Base-by-base conservation (phyloP, 2,113 vertebrate species). In the Carassius gibelio region DNA sequence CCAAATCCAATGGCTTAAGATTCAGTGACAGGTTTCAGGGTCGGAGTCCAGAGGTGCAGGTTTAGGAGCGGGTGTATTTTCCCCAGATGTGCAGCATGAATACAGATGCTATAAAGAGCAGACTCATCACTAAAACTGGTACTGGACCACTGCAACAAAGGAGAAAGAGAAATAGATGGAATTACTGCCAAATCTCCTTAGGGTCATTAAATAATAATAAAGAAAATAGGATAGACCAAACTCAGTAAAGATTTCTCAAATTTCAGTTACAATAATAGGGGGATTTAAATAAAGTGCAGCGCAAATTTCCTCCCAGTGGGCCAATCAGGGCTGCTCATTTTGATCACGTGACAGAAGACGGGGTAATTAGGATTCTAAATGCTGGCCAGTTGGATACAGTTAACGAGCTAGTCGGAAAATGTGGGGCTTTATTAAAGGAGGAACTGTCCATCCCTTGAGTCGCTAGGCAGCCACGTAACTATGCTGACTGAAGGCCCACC, bases 21-120 rank as follows among this genome's bases (percentile, higher is more conserved):
- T 93, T 92, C 88, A 19, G 86, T 88, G 87, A 86, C 72, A 84
- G 91, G 81, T 87, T 78, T 68, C 10, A 34, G 85, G 92, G 89
- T 93, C 92, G 66, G 90, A 92, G 92, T 89, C 91, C 87, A 90
- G 90, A 89, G 66, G 55, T 64, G 88, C 19, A 15, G 38, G 88
- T 93, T 96, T 97, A 99, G 45, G 98, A 98, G 87, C 98, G 97
- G 82, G 98, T 99, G 91, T 99, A 99, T 94, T 99, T 99, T 90
- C 98, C 98, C 98, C 98, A 99, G 95, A 99, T 99, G 94, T 99
- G 98, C 91, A 99, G 95, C 98, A 99, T 99, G 94, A 99, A 99
- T 88, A 99, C 98, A 59, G 98, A 99, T 72, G 98, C 98, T 87
- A 99, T 99, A 95, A 99, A 99, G 90, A 99, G 96, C 89, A 99